Percentiles rank a stretch among this genome's conserved stretches.
These are phyloP conservation scores for Coregonus sp. DNA, from an alignment of 2,797 vertebrate species.

Conservation along the genomic window DNA sequence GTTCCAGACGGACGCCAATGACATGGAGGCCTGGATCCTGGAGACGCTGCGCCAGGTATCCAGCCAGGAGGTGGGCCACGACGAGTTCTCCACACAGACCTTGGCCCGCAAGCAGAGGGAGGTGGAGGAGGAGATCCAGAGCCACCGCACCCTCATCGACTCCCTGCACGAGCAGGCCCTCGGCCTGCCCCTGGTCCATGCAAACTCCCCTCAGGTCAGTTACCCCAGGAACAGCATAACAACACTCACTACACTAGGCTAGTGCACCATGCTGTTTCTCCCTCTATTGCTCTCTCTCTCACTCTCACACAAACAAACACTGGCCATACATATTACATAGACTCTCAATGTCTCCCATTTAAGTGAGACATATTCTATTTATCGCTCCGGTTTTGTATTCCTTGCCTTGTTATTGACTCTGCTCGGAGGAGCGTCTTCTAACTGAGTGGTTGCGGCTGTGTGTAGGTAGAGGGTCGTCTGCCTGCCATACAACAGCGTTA, in stretches of 20 bases:
- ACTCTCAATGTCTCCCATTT: not conserved
- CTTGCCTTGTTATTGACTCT: not conserved
- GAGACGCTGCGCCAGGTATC: constrained; percentile 87
- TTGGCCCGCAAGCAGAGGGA: constrained; percentile 90
- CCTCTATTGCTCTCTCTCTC: not conserved
- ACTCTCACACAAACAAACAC: not conserved
- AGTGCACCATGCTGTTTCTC: too few relatives aligned
- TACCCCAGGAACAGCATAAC: not conserved
- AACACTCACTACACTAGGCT: too few relatives aligned
- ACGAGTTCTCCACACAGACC: constrained; percentile 91
- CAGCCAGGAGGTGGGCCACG: constrained; percentile 87
- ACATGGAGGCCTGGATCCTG: constrained; percentile 88
- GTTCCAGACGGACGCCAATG: constrained; percentile 89
- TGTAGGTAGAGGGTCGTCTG: constrained; percentile 82
- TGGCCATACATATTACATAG: not conserved
- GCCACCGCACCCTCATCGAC: constrained; percentile 83
- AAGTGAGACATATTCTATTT: not conserved
- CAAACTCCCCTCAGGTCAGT: constrained; percentile 70
- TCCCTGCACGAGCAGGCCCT: constrained; percentile 84
- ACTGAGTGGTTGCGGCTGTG: not conserved
- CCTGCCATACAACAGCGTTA: constrained; percentile 84
- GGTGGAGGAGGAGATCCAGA: constrained; percentile 89
- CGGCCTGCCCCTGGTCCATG: constrained; percentile 71
- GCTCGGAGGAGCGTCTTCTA: not conserved
- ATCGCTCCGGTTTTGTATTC: not conserved